Evolutionary conservation across 2,113 vertebrate genomes (phyloP).

Genomic region (Elaphurus davidianus): DNA sequence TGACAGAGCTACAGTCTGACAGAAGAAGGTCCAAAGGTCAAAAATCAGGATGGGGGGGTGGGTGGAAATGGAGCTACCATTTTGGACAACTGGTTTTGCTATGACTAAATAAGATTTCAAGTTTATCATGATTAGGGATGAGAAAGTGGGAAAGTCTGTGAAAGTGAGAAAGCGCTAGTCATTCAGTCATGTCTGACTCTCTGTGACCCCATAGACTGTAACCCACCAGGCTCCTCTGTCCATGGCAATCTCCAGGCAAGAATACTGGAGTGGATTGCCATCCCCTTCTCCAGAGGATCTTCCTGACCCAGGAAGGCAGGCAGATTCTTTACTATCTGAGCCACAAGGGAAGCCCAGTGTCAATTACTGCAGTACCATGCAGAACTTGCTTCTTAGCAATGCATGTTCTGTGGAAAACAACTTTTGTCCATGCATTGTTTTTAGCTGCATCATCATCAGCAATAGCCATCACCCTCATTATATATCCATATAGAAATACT

Average conservation of each 20-base stretch:
- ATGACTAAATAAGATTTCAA: neutral
- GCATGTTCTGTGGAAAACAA: neutral
- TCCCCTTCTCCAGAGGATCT: neutral
- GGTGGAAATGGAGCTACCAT: neutral
- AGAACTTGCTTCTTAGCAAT: neutral
- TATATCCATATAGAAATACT: neutral
- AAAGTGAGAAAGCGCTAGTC: neutral
- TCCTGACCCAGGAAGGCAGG: neutral
- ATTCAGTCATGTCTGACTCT: fast-evolving
- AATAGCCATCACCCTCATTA: neutral
- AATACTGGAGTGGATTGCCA: neutral
- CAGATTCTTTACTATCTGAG: neutral
- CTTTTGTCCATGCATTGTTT: neutral
- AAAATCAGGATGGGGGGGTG: fast-evolving
- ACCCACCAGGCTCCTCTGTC: neutral
- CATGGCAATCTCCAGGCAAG: neutral
- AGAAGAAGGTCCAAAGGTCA: neutral
- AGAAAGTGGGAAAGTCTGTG: neutral
- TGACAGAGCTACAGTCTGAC: fast-evolving
- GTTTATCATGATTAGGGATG: neutral
- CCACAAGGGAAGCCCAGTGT: neutral
- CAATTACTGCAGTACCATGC: neutral
- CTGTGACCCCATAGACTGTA: neutral
- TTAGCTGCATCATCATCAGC: neutral
- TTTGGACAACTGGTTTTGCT: neutral